These are phyloP conservation scores for Ctena decussata DNA, from an alignment of 2,888 invertebrate species.

Conservation along the genomic window DNA sequence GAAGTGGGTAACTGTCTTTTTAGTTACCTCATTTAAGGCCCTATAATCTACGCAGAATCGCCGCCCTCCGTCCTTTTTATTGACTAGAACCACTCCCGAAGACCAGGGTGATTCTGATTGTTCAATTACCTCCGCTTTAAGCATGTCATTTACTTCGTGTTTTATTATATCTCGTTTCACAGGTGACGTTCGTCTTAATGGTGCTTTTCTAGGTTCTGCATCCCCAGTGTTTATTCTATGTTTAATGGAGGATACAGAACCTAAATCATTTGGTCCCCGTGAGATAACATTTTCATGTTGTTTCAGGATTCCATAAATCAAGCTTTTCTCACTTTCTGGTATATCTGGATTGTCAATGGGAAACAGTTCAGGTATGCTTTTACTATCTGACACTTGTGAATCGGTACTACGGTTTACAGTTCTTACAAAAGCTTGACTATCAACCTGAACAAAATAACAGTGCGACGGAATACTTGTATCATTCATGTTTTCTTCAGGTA, in stretches of 20 bases:
- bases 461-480: background rate
- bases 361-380: background rate
- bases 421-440: too few species aligned
- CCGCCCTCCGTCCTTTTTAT: constrained; percentile 11
- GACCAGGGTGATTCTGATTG: constrained; percentile 19
- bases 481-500: background rate
- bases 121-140: constrained; percentile 16
- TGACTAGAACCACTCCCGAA: background rate
- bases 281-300: background rate
- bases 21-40: background rate
- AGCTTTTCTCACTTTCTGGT: background rate
- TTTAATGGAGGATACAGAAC: background rate
- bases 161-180: constrained; percentile 3
- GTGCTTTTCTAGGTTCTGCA: constrained; percentile 12
- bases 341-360: constrained; percentile 7
- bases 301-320: background rate
- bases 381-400: background rate
- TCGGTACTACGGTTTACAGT: background rate
- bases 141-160: constrained; percentile 20
- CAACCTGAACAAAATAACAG: constrained; percentile 7
- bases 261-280: constrained; percentile 13
- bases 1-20: too few species aligned
- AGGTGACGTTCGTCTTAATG: constrained; percentile 8
- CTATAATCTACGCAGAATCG: constrained; percentile 6
- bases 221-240: constrained; percentile 31